Percentiles rank a stretch among this genome's conserved stretches.
These are phyloP conservation scores for Seriola quinqueradiata DNA, from an alignment of 2,113 vertebrate species.

Conservation along the genomic window DNA sequence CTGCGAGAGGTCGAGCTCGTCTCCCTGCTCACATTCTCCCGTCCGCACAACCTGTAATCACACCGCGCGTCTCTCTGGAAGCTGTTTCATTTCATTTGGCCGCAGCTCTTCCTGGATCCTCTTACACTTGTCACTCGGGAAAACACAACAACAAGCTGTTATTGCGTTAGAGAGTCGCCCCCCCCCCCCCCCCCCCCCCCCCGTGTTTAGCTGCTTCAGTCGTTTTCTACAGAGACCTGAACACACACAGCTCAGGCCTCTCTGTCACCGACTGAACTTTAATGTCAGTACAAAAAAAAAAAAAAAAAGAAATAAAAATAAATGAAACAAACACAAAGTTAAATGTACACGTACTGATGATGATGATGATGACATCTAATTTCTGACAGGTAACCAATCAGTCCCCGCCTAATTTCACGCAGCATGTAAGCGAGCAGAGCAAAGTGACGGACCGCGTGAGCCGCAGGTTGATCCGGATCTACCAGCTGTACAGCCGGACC, in stretches of 20 bases:
- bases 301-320: too few species aligned
- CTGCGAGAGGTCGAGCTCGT: neutral
- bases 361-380: conserved; percentile 88
- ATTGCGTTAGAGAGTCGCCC: conserved; percentile 4
- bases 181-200: neutral
- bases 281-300: too few species aligned
- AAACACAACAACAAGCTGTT: conserved; percentile 36
- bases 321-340: neutral
- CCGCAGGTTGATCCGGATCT: conserved; percentile 96
- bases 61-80: conserved; percentile 47
- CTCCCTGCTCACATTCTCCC: conserved; percentile 42
- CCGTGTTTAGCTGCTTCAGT: neutral
- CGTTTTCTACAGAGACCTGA: neutral
- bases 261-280: neutral
- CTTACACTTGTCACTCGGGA: conserved; percentile 44
- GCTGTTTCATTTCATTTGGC: conserved; percentile 54
- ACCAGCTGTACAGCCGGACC: conserved; percentile 99
- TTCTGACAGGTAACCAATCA: conserved; percentile 99
- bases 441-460: conserved; percentile 98
- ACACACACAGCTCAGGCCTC: neutral
- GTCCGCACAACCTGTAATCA: conserved; percentile 67
- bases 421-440: conserved; percentile 99
- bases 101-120: conserved; percentile 27
- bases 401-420: conserved; percentile 99
- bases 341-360: conserved; percentile 73